phyloP scores from a whole-genome alignment of 1,140 invertebrate species.

The Helicorthomorpha holstii region DNA sequence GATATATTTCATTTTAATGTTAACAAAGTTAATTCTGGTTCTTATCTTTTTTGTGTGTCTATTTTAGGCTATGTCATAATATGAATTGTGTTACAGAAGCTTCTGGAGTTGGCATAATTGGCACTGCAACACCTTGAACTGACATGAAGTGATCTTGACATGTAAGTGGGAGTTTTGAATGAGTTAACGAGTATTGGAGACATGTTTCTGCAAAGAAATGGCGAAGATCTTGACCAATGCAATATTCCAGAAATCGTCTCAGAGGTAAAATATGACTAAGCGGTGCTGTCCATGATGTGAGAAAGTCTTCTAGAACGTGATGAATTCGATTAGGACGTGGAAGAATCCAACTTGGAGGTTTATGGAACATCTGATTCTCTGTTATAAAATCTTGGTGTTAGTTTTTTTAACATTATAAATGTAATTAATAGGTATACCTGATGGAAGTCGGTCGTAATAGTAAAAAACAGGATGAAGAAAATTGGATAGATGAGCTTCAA shows the following conservation, averaged over 20 bases:
- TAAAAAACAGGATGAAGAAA: slow-evolving; percentile 33
- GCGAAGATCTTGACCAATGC: slow-evolving; percentile 19
- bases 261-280: slow-evolving; percentile 26
- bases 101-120: too few relatives aligned
- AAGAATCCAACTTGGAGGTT: slow-evolving; percentile 13
- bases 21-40: too few relatives aligned
- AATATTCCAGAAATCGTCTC: slow-evolving; percentile 25
- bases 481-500: slow-evolving; percentile 29
- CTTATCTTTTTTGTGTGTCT: too few relatives aligned
- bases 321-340: slow-evolving; percentile 25
- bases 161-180: slow-evolving; percentile 14
- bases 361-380: slow-evolving; percentile 18
- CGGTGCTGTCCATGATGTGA: slow-evolving; percentile 27
- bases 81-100: too few relatives aligned
- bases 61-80: too few relatives aligned
- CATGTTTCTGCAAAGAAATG: slow-evolving; percentile 24
- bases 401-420: neutral
- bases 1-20: too few relatives aligned
- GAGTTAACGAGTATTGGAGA: slow-evolving; percentile 21
- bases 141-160: slow-evolving; percentile 13
- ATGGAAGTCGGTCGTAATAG: slow-evolving; percentile 25
- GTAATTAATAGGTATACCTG: slow-evolving; percentile 17
- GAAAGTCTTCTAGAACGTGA: slow-evolving; percentile 32
- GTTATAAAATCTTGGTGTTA: too few relatives aligned
- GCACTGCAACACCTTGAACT: too few relatives aligned